Evolutionary conservation across 35 echinoderm and acorn worm genomes (phyloP), one percentile per base, ranked within the genome.

Genomic region (Nesometra sesokonis): DNA sequence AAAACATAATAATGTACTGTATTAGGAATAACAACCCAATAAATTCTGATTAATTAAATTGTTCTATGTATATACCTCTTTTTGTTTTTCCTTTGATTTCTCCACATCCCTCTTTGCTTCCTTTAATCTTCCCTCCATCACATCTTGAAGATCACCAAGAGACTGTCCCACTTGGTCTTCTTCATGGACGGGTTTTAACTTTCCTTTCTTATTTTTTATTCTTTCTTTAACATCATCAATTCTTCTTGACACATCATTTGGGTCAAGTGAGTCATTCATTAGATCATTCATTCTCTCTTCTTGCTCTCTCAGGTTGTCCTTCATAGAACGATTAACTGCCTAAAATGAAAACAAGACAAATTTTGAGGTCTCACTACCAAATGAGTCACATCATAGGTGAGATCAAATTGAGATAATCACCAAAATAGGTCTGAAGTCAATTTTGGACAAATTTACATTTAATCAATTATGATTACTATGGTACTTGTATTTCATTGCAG

Each of bases 171-270:
- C 77, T 27, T 85, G 80, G 82, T 97, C 94, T 5, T 84, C 86
- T 15, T 85, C 86, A 84, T 78, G 77, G 36, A 83, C 34, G 29
- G 79, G 86, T 27, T 57, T 35, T 0, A 83, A 84, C 7, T 35
- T 88, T 30, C 13, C 35, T 78, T n/a, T 34, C 34, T 17, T 84
- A 84, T 0, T 82, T 81, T 35, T 87, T 36, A 46, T 86, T 21
- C 29, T 88, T 67, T 67, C 81, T 17, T 77, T 77, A 0, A 86
- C 31, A 29, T 91, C 52, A 5, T 91, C 80, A 46, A 97, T 87
- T 34, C 94, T 93, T 32, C 87, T 84, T 5, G 86, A 82, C 19
- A 97, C 91, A 33, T 97, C 94, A 43, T 93, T 87, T 8, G 94
- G 94, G 35, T 90, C 36, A 34, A 93, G 31, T 29, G 88, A 86